These are phyloP conservation scores for Ptychoptera contaminata DNA, from an alignment of 2,888 invertebrate species.

Conservation along the genomic window DNA sequence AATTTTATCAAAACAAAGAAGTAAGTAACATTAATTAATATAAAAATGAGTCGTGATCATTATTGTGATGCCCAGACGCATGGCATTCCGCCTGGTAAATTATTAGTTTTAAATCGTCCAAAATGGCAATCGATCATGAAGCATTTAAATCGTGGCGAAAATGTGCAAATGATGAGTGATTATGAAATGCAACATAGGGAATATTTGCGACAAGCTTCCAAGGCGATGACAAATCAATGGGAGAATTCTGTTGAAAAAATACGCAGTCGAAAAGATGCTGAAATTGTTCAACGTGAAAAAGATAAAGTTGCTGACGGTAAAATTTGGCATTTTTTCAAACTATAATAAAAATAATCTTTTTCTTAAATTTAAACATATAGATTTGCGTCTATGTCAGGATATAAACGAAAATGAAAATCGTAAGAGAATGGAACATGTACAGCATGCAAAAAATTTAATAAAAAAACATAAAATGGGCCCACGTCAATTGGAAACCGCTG, in stretches of 20 bases:
- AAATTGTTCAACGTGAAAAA: conserved; percentile 13
- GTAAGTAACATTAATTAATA: too few relatives aligned
- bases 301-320: conserved; percentile 12
- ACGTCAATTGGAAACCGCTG: conserved; percentile 24
- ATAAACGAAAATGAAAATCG: conserved; percentile 18
- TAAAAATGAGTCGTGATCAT: neutral
- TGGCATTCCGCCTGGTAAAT: neutral
- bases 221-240: conserved; percentile 31
- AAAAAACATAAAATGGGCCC: conserved; percentile 24
- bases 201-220: conserved; percentile 28
- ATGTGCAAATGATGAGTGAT: conserved; percentile 12
- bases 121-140: conserved; percentile 1
- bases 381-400: conserved; percentile 7
- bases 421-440: conserved; percentile 18
- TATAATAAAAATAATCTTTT: neutral
- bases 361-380: conserved; percentile 6
- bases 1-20: too few relatives aligned
- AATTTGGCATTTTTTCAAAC: neutral
- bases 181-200: conserved; percentile 25
- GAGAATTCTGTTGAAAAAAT: conserved; percentile 28
- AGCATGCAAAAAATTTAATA: conserved; percentile 21
- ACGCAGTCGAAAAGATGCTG: conserved; percentile 6
- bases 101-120: conserved; percentile 1
- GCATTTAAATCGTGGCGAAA: conserved; percentile 1
- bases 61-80: neutral